Evolutionary conservation across 2,888 invertebrate genomes (phyloP).

Genomic region (Phalera bucephala): DNA sequence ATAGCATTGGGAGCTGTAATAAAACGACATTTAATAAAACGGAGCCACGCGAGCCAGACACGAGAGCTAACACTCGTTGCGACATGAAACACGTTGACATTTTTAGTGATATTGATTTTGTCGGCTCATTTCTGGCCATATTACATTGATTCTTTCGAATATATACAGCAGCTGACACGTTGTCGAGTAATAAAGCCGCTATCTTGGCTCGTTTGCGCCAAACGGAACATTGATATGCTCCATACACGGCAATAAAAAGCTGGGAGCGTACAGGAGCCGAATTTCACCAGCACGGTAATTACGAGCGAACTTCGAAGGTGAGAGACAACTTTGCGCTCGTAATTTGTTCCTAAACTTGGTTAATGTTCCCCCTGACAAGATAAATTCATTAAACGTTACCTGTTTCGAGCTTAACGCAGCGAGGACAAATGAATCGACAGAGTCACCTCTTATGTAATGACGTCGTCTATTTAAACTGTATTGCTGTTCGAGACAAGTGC

Average conservation of each 20-base stretch:
- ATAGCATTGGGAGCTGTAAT: conserved; percentile 47
- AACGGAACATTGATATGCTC: conserved; percentile 62
- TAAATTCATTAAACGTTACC: conserved; percentile 75
- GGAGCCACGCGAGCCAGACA: conserved; percentile 37
- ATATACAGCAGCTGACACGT: conserved; percentile 53
- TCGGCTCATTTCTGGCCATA: conserved; percentile 39
- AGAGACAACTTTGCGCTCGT: conserved; percentile 69
- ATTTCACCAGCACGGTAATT: conserved; percentile 65
- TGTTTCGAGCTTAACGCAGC: conserved; percentile 45
- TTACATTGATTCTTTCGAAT: conserved; percentile 55
- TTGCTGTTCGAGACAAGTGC: conserved; percentile 20
- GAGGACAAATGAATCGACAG: conserved; percentile 46
- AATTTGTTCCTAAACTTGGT: conserved; percentile 77
- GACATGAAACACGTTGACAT: conserved; percentile 42
- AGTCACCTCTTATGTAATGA: conserved; percentile 39
- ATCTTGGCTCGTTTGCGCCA: conserved; percentile 69
- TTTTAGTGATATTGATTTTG: conserved; percentile 42
- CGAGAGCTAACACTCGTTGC: conserved; percentile 23
- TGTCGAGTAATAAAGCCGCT: conserved; percentile 72
- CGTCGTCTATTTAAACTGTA: conserved; percentile 19
- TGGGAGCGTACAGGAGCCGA: conserved; percentile 40
- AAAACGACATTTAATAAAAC: conserved; percentile 61
- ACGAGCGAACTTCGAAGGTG: conserved; percentile 62
- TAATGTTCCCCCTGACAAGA: conserved; percentile 76
- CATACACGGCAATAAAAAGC: conserved; percentile 54